Evolutionary conservation across 2,888 invertebrate species (phyloP).

Genomic region (Kuschelorhynchus macadamiae): DNA sequence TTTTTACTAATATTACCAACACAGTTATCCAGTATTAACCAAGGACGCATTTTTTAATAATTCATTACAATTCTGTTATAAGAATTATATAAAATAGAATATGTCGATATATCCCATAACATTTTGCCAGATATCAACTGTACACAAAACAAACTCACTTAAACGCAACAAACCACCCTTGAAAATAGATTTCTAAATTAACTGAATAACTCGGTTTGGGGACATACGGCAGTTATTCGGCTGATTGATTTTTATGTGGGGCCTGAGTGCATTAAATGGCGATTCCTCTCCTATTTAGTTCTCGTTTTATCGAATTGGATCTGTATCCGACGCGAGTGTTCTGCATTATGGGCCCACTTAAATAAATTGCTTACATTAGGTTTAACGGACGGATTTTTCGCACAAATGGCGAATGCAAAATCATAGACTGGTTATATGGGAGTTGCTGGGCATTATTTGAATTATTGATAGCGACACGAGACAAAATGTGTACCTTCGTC

Average conservation of each 20-base stretch:
- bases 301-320: slow-evolving; percentile 48
- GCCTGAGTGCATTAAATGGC: slow-evolving; percentile 48
- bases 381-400: slow-evolving; percentile 33
- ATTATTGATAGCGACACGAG: too few relatives aligned
- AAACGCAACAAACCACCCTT: neutral
- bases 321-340: slow-evolving; percentile 46
- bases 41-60: too few relatives aligned
- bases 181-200: slow-evolving; percentile 17
- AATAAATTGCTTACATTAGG: slow-evolving; percentile 46
- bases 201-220: slow-evolving; percentile 43
- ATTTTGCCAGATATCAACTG: too few relatives aligned
- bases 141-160: too few relatives aligned
- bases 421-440: too few relatives aligned
- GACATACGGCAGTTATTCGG: slow-evolving; percentile 47
- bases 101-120: too few relatives aligned
- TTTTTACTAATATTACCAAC: too few relatives aligned
- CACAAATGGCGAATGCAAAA: neutral
- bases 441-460: too few relatives aligned
- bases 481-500: too few relatives aligned
- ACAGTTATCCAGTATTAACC: too few relatives aligned
- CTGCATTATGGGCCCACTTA: slow-evolving; percentile 43
- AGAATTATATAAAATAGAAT: too few relatives aligned
- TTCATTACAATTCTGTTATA: too few relatives aligned
- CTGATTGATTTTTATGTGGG: slow-evolving; percentile 50
- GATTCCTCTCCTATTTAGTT: slow-evolving; percentile 50